Percentiles rank a stretch among this genome's conserved stretches.
Evolutionary conservation across 1,140 invertebrate genomes (phyloP).

Genomic region (Asobara japonica): DNA sequence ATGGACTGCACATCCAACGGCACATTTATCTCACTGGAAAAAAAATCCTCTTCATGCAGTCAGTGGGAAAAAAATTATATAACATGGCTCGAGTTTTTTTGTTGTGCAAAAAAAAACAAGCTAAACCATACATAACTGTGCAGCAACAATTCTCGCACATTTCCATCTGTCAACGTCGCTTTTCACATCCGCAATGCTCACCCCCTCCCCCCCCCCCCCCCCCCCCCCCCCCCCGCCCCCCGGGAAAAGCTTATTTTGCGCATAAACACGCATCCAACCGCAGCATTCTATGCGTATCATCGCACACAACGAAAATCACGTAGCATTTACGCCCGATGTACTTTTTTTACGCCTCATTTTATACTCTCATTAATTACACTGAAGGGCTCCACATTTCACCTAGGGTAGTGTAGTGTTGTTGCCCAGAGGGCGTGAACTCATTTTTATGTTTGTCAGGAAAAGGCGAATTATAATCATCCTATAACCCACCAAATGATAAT

Average conservation of each 20-base stretch:
- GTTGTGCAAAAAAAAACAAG: neutral
- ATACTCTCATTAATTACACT: slow-evolving; percentile 6
- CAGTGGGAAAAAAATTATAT: neutral
- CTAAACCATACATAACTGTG: neutral
- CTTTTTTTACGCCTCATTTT: neutral
- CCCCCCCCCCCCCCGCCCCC: no score
- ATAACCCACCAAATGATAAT: no score
- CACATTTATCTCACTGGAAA: neutral
- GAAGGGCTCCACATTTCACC: neutral
- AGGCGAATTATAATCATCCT: no score
- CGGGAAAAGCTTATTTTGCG: neutral
- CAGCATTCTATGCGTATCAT: neutral
- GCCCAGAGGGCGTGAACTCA: neutral
- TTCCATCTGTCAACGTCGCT: slow-evolving; percentile 18
- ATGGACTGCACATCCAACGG: neutral
- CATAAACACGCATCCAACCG: neutral
- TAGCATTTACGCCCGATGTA: neutral
- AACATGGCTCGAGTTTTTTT: neutral
- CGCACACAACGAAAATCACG: neutral
- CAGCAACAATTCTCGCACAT: neutral
- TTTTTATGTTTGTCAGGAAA: neutral
- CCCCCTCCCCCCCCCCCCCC: no score
- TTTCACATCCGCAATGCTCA: slow-evolving; percentile 10
- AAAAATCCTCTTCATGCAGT: neutral
- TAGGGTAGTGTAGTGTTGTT: neutral